These are phyloP conservation scores for Lepilemur ruficaudatus DNA, from an alignment of 2,797 vertebrate genomes.

Conservation along the genomic window DNA sequence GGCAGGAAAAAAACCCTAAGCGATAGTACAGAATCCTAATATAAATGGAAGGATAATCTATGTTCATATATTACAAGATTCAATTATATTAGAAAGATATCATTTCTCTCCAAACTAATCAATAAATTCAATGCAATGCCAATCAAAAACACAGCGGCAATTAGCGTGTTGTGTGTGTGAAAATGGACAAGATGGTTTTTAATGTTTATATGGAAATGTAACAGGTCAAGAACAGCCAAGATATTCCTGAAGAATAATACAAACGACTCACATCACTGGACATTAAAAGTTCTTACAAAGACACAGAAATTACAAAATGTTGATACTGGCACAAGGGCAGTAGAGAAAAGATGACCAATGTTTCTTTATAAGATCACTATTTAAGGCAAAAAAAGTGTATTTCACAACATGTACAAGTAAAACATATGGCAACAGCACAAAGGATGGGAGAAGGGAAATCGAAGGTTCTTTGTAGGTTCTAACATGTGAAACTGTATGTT, in stretches of 20 bases:
- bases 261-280: background rate
- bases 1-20: background rate
- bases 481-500: background rate
- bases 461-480: background rate
- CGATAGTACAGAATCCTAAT: background rate
- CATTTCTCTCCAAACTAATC: background rate
- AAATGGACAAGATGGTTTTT: background rate
- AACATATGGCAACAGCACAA: background rate
- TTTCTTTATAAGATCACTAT: background rate
- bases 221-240: background rate
- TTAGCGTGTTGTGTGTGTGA: background rate
- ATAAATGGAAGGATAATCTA: background rate
- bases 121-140: background rate
- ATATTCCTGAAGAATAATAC: background rate
- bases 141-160: background rate
- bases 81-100: background rate
- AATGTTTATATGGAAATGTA: background rate
- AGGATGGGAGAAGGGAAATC: background rate
- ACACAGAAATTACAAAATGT: background rate
- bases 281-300: background rate
- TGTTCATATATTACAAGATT: background rate
- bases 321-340: background rate
- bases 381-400: background rate
- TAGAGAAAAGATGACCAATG: background rate
- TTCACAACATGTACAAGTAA: background rate